phyloP scores from a whole-genome alignment of 2,888 invertebrate species.

The Xylocampa areola region DNA sequence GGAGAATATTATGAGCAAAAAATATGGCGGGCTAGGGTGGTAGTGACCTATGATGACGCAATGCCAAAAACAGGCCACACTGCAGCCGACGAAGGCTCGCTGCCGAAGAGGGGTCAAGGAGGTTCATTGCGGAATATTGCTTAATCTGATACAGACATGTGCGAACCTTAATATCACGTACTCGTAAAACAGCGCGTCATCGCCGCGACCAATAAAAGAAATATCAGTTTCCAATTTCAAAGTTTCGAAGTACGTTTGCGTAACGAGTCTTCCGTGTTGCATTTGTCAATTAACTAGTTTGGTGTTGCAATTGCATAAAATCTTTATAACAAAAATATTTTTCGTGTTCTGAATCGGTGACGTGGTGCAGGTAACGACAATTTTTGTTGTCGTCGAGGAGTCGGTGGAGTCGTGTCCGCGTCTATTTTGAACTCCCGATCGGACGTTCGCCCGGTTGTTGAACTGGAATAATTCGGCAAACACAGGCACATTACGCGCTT shows the following conservation, averaged over 20 bases:
- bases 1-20: constrained; percentile 85
- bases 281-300: constrained; percentile 54
- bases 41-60: constrained; percentile 89
- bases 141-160: constrained; percentile 71
- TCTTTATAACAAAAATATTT: constrained; percentile 25
- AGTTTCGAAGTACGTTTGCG: constrained; percentile 53
- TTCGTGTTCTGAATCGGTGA: constrained; percentile 33
- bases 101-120: constrained; percentile 81
- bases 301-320: constrained; percentile 56
- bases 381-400: constrained; percentile 74
- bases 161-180: constrained; percentile 65
- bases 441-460: constrained; percentile 87
- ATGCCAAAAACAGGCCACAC: constrained; percentile 86
- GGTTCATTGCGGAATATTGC: constrained; percentile 83
- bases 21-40: constrained; percentile 84
- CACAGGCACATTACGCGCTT: constrained; percentile 84
- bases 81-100: constrained; percentile 70
- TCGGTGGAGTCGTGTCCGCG: constrained; percentile 76
- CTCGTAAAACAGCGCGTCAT: constrained; percentile 62
- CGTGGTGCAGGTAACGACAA: constrained; percentile 50
- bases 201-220: constrained; percentile 43
- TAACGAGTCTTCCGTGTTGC: constrained; percentile 59
- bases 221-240: constrained; percentile 54
- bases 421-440: constrained; percentile 88
- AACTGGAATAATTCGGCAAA: constrained; percentile 90